Conservation (phyloP, 2,888 invertebrate genomes). For the Amblyjoppa proteus region DNA sequence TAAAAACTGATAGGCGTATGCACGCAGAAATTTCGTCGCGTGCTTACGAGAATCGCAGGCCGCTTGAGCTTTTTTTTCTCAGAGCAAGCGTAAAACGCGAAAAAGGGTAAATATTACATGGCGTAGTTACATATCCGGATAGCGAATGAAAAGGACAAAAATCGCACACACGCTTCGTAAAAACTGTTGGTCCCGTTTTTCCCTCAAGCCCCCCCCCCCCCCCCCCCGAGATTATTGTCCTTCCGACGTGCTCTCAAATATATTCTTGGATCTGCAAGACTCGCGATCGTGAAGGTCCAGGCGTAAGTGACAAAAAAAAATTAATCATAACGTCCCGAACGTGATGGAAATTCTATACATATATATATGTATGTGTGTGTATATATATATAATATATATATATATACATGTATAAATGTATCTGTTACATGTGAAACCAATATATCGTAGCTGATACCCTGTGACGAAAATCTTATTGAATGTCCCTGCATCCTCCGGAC, state of each 20-base stretch:
- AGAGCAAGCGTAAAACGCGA: conserved; percentile 15
- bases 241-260: conserved; percentile 47
- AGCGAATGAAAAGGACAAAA: conserved; percentile 29
- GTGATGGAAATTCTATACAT: conserved; percentile 59
- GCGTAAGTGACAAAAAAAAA: conserved; percentile 12
- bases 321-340: conserved; percentile 36
- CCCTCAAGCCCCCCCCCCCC: not conserved
- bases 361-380: conserved; percentile 69
- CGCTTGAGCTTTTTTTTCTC: conserved; percentile 12
- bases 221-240: conserved; percentile 2
- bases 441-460: conserved; percentile 66
- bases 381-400: conserved; percentile 77
- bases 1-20: conserved; percentile 20
- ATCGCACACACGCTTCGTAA: conserved; percentile 52
- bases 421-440: conserved; percentile 69
- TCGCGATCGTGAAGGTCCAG: conserved; percentile 16
- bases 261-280: conserved; percentile 21
- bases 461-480: conserved; percentile 41
- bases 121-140: conserved; percentile 63
- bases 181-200: conserved; percentile 7
- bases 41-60: conserved; percentile 20
- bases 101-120: conserved; percentile 46
- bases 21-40: conserved; percentile 15
- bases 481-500: not conserved
- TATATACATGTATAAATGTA: conserved; percentile 77